Evolutionary conservation across 2,113 vertebrate species (phyloP), one percentile per base, ranked within the genome.

Genomic region (Gila orcuttii): DNA sequence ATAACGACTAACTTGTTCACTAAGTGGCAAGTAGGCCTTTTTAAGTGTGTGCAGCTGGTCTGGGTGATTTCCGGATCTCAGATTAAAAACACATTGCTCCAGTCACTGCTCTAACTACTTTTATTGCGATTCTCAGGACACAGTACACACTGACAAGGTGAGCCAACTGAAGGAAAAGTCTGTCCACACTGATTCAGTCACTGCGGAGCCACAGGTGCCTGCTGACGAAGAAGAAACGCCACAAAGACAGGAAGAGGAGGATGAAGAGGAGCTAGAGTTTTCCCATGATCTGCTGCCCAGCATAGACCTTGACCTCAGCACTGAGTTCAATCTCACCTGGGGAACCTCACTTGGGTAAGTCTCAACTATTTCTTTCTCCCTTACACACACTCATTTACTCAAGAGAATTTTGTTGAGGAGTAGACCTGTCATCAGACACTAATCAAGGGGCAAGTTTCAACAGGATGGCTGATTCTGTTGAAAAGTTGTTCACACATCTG

Each of bases 271-370:
- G 87, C 91, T 95, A 0, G 94, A 95, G 92, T 96, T 96, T 91
- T 94, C 95, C 73, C 94, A 95, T 50, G 95, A 96, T 87, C 91
- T 96, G 88, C 93, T 96, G 76, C 95, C 95, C 86, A 94, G 89
- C 89, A 91, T 93, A 79, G 95, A 96, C 92, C 94, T 96, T 76
- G 95, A 96, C 92, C 94, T 96, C 82, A 93, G 93, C 90, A 93
- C 93, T 33, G 95, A 96, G 90, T 64, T 96, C 80, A 92, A 93
- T 90, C 93, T 94, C 52, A 89, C 88, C 90, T 95, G 95, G 95
- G 93, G 93, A 90, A 88, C 92, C 4, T 92, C 94, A 1, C 89
- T 95, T 39, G 90, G 95, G 95, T 96, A 89, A 87, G 93, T 57
- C 33, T 66, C 7, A 25, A 21, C 31, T 71, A 11, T 31, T 36